Evolutionary conservation across 2,113 vertebrate genomes (phyloP), one percentile per base, ranked within the genome.

Genomic region (Cyprinodon variegatus): DNA sequence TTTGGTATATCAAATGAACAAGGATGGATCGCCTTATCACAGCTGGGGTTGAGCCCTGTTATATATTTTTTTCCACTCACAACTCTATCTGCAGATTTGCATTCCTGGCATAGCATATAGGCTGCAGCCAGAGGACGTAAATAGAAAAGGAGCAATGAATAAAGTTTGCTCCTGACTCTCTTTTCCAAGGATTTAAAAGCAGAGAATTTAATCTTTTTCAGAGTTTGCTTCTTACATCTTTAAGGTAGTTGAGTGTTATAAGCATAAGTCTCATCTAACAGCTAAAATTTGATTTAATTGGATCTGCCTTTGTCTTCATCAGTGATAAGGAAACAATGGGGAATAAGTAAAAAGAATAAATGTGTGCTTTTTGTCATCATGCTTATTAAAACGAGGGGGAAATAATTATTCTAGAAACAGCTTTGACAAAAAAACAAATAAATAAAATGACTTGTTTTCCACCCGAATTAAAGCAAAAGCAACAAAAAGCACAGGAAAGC

Each of bases 21-120:
- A 86, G 84, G 89, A 91, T 90, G 86, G 86, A 70, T 63, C 79
- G 66, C 76, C 70, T 83, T 87, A 89, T 89, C 87, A 87, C 74
- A 79, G 78, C 81, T 77, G 76, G 89, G 85, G 82, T 66, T 84
- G 80, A 87, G 82, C 43, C 64, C 68, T 86, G 81, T 88, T 86
- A 77, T 81, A 29, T 76, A 78, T 64, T 53, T 43, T 43, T 10
- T 66, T 81, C 43, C 46, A 48, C 50, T 57, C 17, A 57, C 50
- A 15, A 20, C 2, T 36, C 70, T 76, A 81, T 79, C 79, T 74
- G 74, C 48, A 39, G 76, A 91, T 90, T 94, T 92, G 88, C 68
- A 92, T 90, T 83, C 88, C 65, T 74, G 84, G 81, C 75, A 53
- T 63, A 64, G 37, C 53, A 60, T 84, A 43, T 45, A 62, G 67